These are phyloP conservation scores for Carpatolechia fugitivella DNA, from an alignment of 2,888 invertebrate species.

Conservation along the genomic window DNA sequence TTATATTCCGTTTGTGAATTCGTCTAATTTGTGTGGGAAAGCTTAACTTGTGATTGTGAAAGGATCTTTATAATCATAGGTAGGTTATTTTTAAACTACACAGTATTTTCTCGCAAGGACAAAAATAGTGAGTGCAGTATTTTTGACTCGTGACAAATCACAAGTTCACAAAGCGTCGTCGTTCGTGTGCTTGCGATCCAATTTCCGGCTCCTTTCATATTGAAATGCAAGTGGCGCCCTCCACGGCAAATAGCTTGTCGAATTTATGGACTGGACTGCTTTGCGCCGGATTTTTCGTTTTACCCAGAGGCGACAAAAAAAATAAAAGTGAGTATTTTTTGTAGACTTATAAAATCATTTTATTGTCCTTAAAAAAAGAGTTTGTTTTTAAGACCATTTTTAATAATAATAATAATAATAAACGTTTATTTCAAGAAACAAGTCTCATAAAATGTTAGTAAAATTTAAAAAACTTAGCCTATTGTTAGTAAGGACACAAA, in stretches of 20 bases:
- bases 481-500: no score
- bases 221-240: conserved; percentile 69
- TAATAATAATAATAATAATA: no score
- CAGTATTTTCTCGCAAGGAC: neutral
- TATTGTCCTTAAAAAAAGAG: no score
- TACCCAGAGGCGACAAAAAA: neutral
- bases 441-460: no score
- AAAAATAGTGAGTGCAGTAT: no score
- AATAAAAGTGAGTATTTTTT: neutral
- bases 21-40: conserved; percentile 1
- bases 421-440: no score
- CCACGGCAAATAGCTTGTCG: conserved; percentile 41
- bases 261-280: conserved; percentile 31
- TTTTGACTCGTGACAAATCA: conserved; percentile 49
- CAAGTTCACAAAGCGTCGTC: conserved; percentile 47
- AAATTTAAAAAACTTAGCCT: no score
- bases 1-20: neutral
- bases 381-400: no score
- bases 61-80: conserved; percentile 28
- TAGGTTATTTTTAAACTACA: neutral
- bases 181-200: conserved; percentile 69
- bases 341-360: no score
- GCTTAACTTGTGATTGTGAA: neutral
- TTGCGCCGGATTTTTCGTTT: neutral
- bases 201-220: conserved; percentile 75